Evolutionary conservation across 2,797 vertebrate species (phyloP).

Genomic region (Lindbergichthys nudifrons): DNA sequence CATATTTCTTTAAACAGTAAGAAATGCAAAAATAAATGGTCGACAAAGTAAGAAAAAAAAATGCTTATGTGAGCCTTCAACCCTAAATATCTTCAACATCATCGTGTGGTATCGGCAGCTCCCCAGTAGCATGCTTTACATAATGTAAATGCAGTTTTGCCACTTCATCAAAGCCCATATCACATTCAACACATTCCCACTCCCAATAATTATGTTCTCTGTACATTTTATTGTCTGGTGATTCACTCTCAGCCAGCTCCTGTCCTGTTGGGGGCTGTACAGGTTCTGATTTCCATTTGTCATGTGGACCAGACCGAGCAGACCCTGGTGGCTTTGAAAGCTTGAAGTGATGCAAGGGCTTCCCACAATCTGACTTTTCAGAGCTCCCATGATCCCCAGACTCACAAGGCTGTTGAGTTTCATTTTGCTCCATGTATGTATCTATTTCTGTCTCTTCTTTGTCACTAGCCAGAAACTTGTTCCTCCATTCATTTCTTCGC

Average conservation of each 20-base stretch:
- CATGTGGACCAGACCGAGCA: not conserved
- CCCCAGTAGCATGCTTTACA: conserved; percentile 81
- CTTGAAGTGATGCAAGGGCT: conserved; percentile 29
- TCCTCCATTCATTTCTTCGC: conserved; percentile 4
- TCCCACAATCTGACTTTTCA: conserved; percentile 54
- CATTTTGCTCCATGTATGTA: not conserved
- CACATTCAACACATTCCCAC: conserved; percentile 80
- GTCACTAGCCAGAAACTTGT: not conserved
- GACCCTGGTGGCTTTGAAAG: not conserved
- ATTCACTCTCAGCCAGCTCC: not conserved
- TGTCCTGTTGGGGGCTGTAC: not conserved
- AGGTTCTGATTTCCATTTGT: not conserved
- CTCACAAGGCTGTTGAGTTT: too few relatives aligned
- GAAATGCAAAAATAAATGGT: not conserved
- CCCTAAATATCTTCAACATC: not conserved
- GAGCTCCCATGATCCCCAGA: not conserved
- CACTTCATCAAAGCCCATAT: conserved; percentile 75
- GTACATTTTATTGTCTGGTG: not conserved
- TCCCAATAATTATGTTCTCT: conserved; percentile 56
- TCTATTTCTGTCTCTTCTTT: conserved; percentile 16
- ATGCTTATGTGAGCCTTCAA: conserved; percentile 1
- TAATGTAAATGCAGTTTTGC: conserved; percentile 78
- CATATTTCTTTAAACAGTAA: not conserved
- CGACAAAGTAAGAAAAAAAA: not conserved
- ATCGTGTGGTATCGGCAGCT: conserved; percentile 65